Base-by-base conservation (phyloP, 2,113 vertebrate species). In the Chaenocephalus aceratus region DNA sequence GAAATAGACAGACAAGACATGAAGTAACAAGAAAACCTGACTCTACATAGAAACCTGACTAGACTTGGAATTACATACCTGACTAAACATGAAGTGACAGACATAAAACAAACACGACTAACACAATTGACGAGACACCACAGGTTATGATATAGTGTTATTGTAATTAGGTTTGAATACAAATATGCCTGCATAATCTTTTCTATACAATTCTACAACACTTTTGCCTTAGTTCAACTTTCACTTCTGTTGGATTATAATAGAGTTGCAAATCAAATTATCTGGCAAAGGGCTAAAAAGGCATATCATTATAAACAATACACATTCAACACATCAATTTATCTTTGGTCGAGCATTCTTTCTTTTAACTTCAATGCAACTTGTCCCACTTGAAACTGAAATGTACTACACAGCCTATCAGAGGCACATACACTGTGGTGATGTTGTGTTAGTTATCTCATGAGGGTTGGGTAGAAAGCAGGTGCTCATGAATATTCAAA, bases 401-500 rank as follows among this genome's bases (percentile, higher is more conserved):
- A 18, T 48, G 51, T 7, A 30, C 10, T 15, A 13, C 41, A 45
- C n/a, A 57, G 67, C 6, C 15, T 34, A 41, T 51, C 53, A 56
- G 49, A 65, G 8, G 15, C 58, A 64, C 45, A 26, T 51, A 75
- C 57, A 84, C 23, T 54, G 61, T 74, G 54, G 26, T 65, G 48
- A 69, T 56, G 76, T 70, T 64, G 65, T 58, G 49, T 78, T 70
- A 26, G 61, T 61, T 30, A 65, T 80, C 78, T 82, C 44, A 62
- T 74, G 71, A 81, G 72, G 74, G 51, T 84, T 82, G 44, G 63
- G 64, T 82, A 57, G 72, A 84, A 84, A 87, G 41, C 90, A 92
- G 89, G 91, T 92, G 91, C 77, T 79, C 89, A 90, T 93, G 75
- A 89, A 92, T 93, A 90, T 93, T 92, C 74, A 92, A 46, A 52